Percentiles rank a stretch among this genome's conserved stretches.
Evolutionary conservation across 2,113 vertebrate species (phyloP).

Genomic region (Verasper variegatus): DNA sequence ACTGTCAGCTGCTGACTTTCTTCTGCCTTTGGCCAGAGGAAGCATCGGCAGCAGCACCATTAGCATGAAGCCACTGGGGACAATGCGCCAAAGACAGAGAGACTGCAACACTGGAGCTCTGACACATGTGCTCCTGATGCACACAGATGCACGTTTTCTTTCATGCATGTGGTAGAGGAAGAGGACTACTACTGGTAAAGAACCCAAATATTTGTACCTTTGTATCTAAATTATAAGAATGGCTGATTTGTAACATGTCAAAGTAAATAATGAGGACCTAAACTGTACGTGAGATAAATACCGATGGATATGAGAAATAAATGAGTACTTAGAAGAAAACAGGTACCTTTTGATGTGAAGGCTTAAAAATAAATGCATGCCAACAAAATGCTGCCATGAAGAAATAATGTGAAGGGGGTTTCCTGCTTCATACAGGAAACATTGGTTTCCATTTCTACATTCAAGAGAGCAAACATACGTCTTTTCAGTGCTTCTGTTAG

Average conservation of each 20-base stretch:
- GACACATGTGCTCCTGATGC: conserved; percentile 30
- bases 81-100: conserved; percentile 57
- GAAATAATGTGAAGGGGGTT: conserved; percentile 18
- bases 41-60: conserved; percentile 16
- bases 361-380: background rate
- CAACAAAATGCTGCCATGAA: background rate
- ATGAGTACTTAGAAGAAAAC: background rate
- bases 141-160: background rate
- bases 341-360: conserved; percentile 27
- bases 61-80: conserved; percentile 52
- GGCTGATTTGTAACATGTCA: background rate
- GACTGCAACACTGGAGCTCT: conserved; percentile 35
- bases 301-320: conserved; percentile 11
- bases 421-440: background rate
- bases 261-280: background rate
- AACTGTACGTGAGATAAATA: background rate
- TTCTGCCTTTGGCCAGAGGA: background rate
- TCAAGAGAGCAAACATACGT: background rate
- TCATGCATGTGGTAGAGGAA: background rate
- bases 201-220: background rate
- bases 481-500: conserved; percentile 26
- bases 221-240: background rate
- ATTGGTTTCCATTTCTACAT: background rate
- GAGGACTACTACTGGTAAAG: background rate
- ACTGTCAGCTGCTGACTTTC: conserved; percentile 9